These are phyloP conservation scores for Engraulis encrasicolus DNA, from an alignment of 2,113 vertebrate genomes.

Conservation along the genomic window DNA sequence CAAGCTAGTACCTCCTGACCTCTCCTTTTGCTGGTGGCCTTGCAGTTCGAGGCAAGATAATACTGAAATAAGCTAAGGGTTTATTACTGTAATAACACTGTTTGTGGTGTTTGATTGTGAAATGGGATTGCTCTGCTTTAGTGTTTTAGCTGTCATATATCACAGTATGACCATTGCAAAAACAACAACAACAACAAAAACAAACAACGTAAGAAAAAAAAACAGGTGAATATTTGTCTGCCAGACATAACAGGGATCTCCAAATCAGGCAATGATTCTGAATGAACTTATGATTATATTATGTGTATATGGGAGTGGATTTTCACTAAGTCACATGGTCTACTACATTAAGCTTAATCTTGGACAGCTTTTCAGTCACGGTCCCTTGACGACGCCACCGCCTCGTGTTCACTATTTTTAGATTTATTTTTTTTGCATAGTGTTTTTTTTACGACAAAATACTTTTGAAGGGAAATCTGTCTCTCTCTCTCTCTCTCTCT, in stretches of 20 bases:
- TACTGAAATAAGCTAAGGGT: too few species aligned
- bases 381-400: background rate
- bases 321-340: too few species aligned
- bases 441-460: background rate
- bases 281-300: background rate
- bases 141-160: background rate
- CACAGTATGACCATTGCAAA: background rate
- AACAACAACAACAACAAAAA: too few species aligned
- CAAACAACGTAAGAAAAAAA: background rate
- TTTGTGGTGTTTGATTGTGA: background rate
- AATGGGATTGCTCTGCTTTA: background rate
- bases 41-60: too few species aligned
- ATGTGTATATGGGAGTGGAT: background rate
- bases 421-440: background rate
- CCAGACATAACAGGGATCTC: background rate
- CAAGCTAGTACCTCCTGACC: too few species aligned
- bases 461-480: background rate
- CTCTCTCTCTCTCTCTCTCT: conserved; percentile 5
- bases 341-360: background rate
- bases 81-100: too few species aligned
- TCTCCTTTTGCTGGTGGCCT: too few species aligned
- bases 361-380: background rate
- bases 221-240: background rate
- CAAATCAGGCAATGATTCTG: background rate
- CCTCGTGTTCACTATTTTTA: background rate